Evolutionary conservation across 2,797 vertebrate species (phyloP).

Genomic region (Halcyon badia): DNA sequence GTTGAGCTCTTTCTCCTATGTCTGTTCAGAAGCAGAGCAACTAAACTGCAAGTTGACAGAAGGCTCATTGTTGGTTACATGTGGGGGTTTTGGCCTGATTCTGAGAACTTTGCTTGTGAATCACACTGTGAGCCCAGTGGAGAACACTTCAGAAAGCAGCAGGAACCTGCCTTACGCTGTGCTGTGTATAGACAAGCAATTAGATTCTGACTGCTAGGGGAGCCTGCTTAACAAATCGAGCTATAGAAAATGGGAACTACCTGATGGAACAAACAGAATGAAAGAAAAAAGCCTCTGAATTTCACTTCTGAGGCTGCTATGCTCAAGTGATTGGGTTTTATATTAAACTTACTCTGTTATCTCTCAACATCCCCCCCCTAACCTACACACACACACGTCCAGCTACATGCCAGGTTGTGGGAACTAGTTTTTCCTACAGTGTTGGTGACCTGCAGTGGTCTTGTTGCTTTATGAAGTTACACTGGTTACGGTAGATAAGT

Average conservation of each 20-base stretch:
- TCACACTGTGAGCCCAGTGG: neutral
- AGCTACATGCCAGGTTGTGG: neutral
- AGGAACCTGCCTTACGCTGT: neutral
- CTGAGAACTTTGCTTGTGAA: neutral
- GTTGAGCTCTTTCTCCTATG: neutral
- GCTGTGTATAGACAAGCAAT: neutral
- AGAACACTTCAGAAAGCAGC: slow-evolving; percentile 1
- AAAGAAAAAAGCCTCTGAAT: neutral
- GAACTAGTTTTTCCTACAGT: neutral
- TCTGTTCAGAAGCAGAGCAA: neutral
- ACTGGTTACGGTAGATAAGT: neutral
- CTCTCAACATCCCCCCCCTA: neutral
- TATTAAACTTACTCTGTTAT: neutral
- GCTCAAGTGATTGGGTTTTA: neutral
- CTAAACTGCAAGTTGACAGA: neutral
- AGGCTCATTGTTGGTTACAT: neutral
- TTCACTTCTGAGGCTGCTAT: neutral
- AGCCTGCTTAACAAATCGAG: neutral
- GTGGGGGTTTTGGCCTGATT: neutral
- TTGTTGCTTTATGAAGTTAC: neutral
- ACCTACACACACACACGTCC: neutral
- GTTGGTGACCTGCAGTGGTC: neutral
- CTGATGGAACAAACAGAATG: neutral
- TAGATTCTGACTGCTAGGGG: neutral
- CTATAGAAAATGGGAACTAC: neutral